phyloP scores from a whole-genome alignment of 1,140 invertebrate species.

The Vanessa atalanta region DNA sequence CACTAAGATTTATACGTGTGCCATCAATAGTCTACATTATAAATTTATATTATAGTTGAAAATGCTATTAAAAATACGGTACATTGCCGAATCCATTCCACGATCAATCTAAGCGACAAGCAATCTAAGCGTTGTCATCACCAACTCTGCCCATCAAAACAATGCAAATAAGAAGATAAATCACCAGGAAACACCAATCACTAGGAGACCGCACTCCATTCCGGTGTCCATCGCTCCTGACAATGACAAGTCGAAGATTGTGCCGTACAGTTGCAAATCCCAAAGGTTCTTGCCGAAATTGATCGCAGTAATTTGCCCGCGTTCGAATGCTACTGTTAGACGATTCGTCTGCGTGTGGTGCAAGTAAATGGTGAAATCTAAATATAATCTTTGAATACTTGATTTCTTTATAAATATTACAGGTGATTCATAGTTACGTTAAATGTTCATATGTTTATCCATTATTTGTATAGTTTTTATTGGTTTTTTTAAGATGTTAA shows the following conservation, averaged over 20 bases:
- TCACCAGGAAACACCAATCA: constrained; percentile 47
- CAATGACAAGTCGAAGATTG: constrained; percentile 76
- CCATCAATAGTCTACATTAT: too few species aligned
- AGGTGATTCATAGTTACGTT: too few species aligned
- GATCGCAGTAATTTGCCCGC: constrained; percentile 70
- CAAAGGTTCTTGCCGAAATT: constrained; percentile 59
- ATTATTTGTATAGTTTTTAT: too few species aligned
- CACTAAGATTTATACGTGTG: too few species aligned
- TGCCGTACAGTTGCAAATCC: constrained; percentile 65
- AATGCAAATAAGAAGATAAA: constrained; percentile 43
- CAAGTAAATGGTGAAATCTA: not conserved
- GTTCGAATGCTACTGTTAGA: constrained; percentile 47
- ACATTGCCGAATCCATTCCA: not conserved
- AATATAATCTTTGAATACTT: too few species aligned
- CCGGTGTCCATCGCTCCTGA: constrained; percentile 55
- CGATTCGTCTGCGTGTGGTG: constrained; percentile 40
- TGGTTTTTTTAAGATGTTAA: too few species aligned
- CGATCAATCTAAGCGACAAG: not conserved
- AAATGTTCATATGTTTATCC: too few species aligned
- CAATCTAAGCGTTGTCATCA: not conserved
- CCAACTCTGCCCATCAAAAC: constrained; percentile 9
- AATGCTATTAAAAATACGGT: not conserved
- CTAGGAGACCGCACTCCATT: constrained; percentile 49
- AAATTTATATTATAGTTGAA: too few species aligned
- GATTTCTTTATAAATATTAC: too few species aligned